Percentiles rank a stretch among this genome's conserved stretches.
These are phyloP conservation scores for Neofelis nebulosa DNA, from an alignment of 2,113 vertebrate genomes.

Conservation along the genomic window DNA sequence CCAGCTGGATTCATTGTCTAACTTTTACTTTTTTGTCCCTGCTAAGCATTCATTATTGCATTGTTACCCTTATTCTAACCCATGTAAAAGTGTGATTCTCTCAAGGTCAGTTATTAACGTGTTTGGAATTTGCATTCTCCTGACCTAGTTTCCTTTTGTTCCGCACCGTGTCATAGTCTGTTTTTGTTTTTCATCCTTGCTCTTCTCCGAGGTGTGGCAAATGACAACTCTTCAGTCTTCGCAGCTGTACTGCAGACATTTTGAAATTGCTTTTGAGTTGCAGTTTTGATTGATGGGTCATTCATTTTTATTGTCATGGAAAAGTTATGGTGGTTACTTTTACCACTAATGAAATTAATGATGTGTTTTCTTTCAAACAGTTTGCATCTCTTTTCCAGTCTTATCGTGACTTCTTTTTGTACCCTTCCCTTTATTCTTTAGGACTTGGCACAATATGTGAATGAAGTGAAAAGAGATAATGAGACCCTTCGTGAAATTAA, in stretches of 20 bases:
- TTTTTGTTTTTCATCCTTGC: not conserved
- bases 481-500: constrained; percentile 96
- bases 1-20: not conserved
- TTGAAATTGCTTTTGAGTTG: not conserved
- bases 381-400: constrained; percentile 12
- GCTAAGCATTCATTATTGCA: not conserved
- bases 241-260: constrained; percentile 38
- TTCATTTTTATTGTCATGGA: constrained; percentile 49
- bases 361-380: constrained; percentile 44
- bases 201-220: not conserved
- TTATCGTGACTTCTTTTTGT: constrained; percentile 24
- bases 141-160: constrained; percentile 9
- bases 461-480: constrained; percentile 99
- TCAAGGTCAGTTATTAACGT: not conserved
- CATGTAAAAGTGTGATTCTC: not conserved
- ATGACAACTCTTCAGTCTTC: not conserved
- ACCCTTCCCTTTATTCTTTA: constrained; percentile 79
- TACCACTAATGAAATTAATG: constrained; percentile 26
- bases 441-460: constrained; percentile 99
- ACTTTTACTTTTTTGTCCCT: not conserved
- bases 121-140: not conserved
- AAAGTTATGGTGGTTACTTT: constrained; percentile 34
- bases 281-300: constrained; percentile 40
- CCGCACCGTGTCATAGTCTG: not conserved
- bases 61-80: not conserved